A percentile compares a stretch with the other conserved stretches of the same genome.
These are phyloP conservation scores for Rhinatrema bivittatum DNA, from an alignment of 2,797 vertebrate species.

Conservation along the genomic window DNA sequence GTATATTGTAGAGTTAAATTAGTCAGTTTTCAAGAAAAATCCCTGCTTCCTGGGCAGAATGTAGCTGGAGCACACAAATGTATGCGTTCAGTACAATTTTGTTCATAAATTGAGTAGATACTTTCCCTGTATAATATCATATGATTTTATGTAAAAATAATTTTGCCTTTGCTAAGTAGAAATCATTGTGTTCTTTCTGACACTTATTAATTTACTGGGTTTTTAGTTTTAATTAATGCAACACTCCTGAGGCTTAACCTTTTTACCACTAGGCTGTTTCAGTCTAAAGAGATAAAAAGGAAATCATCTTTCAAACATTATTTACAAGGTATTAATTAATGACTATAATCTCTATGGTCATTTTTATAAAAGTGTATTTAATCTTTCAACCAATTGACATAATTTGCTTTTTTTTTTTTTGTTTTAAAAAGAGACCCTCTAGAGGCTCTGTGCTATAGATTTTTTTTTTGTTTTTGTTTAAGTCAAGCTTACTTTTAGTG, in stretches of 20 bases:
- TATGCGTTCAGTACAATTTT: too few species aligned
- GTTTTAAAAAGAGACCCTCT: conserved; percentile 31
- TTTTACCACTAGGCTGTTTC: conserved; percentile 49
- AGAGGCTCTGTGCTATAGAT: conserved; percentile 39
- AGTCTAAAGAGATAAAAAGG: conserved; percentile 56
- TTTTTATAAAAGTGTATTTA: conserved; percentile 61
- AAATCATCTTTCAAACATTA: conserved; percentile 54
- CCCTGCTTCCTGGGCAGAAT: too few species aligned
- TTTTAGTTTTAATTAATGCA: conserved; percentile 62
- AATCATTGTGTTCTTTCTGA: conserved; percentile 36
- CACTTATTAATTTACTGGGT: conserved; percentile 47
- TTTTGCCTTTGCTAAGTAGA: conserved; percentile 20
- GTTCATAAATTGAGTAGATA: background rate
- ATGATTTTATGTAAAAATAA: conserved; percentile 23
- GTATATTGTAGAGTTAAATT: too few species aligned
- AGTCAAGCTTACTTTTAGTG: conserved; percentile 40
- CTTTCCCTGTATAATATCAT: background rate
- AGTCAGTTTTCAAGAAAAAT: too few species aligned
- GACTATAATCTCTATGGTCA: conserved; percentile 62
- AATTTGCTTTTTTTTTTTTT: conserved; percentile 65
- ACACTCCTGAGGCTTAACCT: conserved; percentile 53
- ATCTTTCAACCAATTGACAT: conserved; percentile 51
- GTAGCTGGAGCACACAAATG: too few species aligned
- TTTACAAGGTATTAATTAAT: conserved; percentile 72
- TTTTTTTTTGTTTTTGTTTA: conserved; percentile 20